A percentile compares a stretch with the other conserved stretches of the same genome.
phyloP scores from a whole-genome alignment of 2,888 invertebrate species.

The Sturmia bella region DNA sequence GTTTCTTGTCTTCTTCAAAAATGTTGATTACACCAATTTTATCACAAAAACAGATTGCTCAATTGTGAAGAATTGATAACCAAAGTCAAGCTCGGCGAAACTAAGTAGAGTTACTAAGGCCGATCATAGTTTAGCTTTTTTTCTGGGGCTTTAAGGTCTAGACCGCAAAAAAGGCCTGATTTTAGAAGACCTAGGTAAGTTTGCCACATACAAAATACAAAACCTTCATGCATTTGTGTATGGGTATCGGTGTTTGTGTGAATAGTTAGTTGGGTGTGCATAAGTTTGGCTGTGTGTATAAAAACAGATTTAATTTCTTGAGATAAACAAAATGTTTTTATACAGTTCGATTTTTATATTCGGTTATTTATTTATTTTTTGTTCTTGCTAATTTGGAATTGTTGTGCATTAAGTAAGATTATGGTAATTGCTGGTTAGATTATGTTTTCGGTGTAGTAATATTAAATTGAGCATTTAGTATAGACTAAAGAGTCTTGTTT shows the following conservation, averaged over 20 bases:
- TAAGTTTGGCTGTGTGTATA: conserved; percentile 1
- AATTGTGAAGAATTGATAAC: too few relatives aligned
- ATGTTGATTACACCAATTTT: too few relatives aligned
- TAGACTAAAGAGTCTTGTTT: conserved; percentile 44
- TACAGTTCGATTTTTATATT: conserved; percentile 18
- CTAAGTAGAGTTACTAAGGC: too few relatives aligned
- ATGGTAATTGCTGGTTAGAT: conserved; percentile 66
- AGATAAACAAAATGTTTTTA: conserved; percentile 41
- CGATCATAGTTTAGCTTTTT: too few relatives aligned
- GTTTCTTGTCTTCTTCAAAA: too few relatives aligned
- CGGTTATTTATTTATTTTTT: conserved; percentile 22
- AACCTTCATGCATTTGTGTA: not conserved
- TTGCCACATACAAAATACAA: conserved; percentile 21
- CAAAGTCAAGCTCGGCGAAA: too few relatives aligned
- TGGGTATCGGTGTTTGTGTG: not conserved
- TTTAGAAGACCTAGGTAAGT: too few relatives aligned
- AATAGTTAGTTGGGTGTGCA: not conserved
- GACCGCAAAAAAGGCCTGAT: too few relatives aligned
- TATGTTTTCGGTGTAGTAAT: conserved; percentile 60
- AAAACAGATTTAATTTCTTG: conserved; percentile 25
- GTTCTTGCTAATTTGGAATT: conserved; percentile 39
- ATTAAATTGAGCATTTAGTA: conserved; percentile 72
- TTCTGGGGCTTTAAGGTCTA: too few relatives aligned
- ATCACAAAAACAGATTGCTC: too few relatives aligned
- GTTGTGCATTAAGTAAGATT: conserved; percentile 64